phyloP scores from a whole-genome alignment of 1,140 invertebrate species.

The Lepidurus packardi region DNA sequence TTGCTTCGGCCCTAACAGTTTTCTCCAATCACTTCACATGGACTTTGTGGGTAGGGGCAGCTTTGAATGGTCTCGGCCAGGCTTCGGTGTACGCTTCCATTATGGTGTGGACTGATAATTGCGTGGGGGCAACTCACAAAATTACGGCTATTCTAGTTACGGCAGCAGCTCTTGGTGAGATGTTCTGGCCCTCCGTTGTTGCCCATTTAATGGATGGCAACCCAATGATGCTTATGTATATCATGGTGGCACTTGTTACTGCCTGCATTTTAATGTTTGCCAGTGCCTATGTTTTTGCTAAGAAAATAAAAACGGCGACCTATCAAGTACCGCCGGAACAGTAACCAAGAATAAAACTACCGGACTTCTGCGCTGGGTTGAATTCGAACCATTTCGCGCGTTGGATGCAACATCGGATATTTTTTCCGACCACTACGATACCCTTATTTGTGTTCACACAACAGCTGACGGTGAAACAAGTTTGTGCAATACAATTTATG shows the following conservation, averaged over 20 bases:
- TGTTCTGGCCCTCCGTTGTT: conserved; percentile 45
- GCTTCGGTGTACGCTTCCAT: conserved; percentile 49
- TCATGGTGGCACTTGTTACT: neutral
- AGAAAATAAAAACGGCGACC: neutral
- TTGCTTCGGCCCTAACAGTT: conserved; percentile 42
- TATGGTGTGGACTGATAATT: conserved; percentile 49
- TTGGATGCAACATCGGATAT: neutral
- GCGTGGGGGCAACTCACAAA: conserved; percentile 49
- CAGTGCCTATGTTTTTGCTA: neutral
- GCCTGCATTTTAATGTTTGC: neutral
- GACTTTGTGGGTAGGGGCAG: conserved; percentile 41
- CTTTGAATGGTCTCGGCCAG: conserved; percentile 47
- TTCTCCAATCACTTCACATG: neutral
- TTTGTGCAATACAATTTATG: no score
- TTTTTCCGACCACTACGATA: neutral
- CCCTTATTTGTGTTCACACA: neutral
- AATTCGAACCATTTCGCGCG: neutral
- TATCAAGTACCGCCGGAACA: neutral
- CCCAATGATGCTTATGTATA: neutral
- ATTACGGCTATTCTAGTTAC: conserved; percentile 49
- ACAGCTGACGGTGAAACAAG: conserved; percentile 4
- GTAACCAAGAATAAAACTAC: neutral
- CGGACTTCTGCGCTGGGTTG: neutral
- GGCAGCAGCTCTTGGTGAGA: conserved; percentile 49
- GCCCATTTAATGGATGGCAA: neutral